Evolutionary conservation across 2,113 vertebrate genomes (phyloP).

Genomic region (Crotalus tigris): DNA sequence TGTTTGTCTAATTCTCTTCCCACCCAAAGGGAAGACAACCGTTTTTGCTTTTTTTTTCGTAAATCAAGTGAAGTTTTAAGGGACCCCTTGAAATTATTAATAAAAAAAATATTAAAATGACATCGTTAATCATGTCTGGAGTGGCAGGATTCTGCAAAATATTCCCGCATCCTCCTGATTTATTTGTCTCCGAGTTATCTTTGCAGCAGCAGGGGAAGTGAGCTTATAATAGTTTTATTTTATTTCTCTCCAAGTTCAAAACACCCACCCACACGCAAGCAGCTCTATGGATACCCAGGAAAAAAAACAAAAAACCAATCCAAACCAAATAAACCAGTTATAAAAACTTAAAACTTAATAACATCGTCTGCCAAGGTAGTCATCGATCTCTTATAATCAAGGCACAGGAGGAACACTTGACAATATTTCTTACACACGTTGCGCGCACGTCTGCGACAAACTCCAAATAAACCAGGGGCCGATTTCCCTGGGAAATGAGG

Average conservation of each 20-base stretch:
- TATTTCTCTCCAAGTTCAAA: neutral
- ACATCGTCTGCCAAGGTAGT: neutral
- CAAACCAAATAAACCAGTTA: neutral
- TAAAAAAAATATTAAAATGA: neutral
- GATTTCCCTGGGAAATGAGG: neutral
- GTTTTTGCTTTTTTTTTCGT: slow-evolving; percentile 16
- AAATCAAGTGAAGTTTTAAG: neutral
- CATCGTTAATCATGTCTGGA: neutral
- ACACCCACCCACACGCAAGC: neutral
- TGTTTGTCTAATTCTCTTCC: neutral
- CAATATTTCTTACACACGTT: neutral
- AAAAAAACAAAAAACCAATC: neutral
- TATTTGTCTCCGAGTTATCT: neutral
- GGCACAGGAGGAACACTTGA: neutral
- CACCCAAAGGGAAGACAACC: neutral
- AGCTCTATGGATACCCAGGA: neutral
- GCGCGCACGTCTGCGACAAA: neutral
- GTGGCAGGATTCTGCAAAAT: too few relatives aligned
- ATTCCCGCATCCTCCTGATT: neutral
- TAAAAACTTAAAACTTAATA: neutral
- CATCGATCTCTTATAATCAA: neutral
- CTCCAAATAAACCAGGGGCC: neutral
- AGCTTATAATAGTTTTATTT: neutral
- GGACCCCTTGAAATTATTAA: neutral
- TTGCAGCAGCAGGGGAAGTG: neutral